Evolutionary conservation across 2,888 invertebrate genomes (phyloP), one percentile per base, ranked within the genome.

Genomic region (Ophonus ardosiacus): DNA sequence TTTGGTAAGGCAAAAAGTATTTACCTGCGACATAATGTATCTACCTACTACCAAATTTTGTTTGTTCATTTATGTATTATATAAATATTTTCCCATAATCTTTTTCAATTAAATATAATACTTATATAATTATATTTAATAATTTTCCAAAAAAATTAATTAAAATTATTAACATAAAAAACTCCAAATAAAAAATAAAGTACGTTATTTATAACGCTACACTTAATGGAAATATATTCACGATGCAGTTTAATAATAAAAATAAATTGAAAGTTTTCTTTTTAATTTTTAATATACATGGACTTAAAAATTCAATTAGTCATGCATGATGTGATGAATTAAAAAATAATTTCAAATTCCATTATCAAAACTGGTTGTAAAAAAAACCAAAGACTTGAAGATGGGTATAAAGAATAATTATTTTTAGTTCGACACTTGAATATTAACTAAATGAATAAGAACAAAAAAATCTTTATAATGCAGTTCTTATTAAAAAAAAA

Each of bases 321-420:
- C 5, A 18, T 8, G 8, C 8, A 13, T 13, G 18, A 21, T 18
- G 10, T 21, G 21, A 63, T 63, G 13, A 63, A 63, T 24, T 63
- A 24, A 63, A 63, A 63, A 63, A 63, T 24, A 63, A 21, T 13
- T 5, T 63, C 17, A 8, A 63, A 61, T 61, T 18, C 59, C 21
- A 18, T 61, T 61, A 21, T 13, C 63, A 63, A 13, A 63, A 63
- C 63, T 18, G 63, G 63, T 63, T 63, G 63, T 24, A 63, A 63
- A 51, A 13, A 51, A 8, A 13, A 51, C 8, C 0, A 51, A 51
- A 51, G 1, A 51, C 8, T 2, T 13, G 13, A 51, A 13, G 13
- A 51, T 51, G 43, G 43, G 31, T 31, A 31, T 31, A 31, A 4
- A 24, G 63, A 5, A 63, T 10, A 63, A 7, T 24, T 24, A 63